These are phyloP conservation scores for Cantharis lateralis DNA, from an alignment of 2,888 invertebrate species.

Conservation along the genomic window DNA sequence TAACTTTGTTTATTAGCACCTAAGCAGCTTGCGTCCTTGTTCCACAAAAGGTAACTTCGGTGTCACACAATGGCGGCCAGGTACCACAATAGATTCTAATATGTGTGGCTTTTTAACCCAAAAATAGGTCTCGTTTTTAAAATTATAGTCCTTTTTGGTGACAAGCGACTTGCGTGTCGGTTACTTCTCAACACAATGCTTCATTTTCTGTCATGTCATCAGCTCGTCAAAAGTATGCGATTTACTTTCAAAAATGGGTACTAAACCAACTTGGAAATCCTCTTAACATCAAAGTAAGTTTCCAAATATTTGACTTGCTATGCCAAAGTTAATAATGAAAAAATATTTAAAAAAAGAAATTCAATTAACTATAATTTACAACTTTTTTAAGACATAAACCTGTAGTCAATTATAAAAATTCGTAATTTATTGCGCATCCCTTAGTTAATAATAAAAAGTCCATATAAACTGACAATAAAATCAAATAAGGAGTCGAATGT, in stretches of 20 bases:
- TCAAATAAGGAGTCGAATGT: constrained; percentile 30
- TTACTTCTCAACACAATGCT: constrained; percentile 22
- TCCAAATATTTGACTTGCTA: not conserved
- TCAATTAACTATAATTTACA: not conserved
- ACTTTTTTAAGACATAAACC: not conserved
- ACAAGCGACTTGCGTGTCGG: constrained; percentile 24
- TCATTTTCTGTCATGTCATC: constrained; percentile 32
- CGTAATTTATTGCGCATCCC: not conserved
- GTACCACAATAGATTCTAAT: constrained; percentile 26
- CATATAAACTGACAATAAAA: constrained; percentile 28
- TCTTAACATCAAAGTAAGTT: not conserved
- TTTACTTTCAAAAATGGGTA: constrained; percentile 9
- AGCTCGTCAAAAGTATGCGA: constrained; percentile 18
- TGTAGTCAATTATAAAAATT: not conserved
- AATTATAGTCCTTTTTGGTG: constrained; percentile 14
- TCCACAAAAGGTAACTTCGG: constrained; percentile 20
- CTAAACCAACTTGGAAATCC: constrained; percentile 8
- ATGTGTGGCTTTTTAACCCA: constrained; percentile 28
- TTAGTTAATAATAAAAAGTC: constrained; percentile 18
- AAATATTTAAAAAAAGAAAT: not conserved
- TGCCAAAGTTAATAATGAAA: not conserved
- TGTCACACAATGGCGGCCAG: constrained; percentile 8
- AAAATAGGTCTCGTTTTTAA: constrained; percentile 22
- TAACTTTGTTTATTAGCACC: constrained; percentile 29
- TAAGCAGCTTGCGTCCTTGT: constrained; percentile 31